phyloP scores from a whole-genome alignment of 2,888 invertebrate species.

The Cheiracanthium punctorium region DNA sequence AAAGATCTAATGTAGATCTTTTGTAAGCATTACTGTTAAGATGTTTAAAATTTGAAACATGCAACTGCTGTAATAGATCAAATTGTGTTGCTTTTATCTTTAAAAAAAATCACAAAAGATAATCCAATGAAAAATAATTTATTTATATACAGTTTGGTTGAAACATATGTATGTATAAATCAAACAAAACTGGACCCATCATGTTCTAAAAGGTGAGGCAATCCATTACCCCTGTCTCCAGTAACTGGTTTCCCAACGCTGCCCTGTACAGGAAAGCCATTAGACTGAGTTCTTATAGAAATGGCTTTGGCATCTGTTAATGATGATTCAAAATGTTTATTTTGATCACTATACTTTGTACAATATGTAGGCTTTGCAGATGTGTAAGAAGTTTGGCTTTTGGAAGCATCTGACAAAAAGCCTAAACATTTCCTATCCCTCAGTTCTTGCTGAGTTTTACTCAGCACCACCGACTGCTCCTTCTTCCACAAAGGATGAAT shows the following conservation, averaged over 20 bases:
- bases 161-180: neutral
- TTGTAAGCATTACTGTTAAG: no score
- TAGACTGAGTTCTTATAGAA: constrained; percentile 26
- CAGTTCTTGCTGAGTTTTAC: constrained; percentile 5
- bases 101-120: no score
- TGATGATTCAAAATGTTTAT: constrained; percentile 8
- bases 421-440: constrained; percentile 25
- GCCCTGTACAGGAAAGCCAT: constrained; percentile 32
- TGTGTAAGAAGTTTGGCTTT: constrained; percentile 21
- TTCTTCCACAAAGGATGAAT: constrained; percentile 37
- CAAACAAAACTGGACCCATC: constrained; percentile 69
- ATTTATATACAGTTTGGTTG: neutral
- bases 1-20: no score
- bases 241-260: neutral
- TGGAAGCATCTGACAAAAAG: constrained; percentile 28
- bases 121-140: constrained; percentile 16
- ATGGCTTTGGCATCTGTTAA: constrained; percentile 22
- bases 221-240: constrained; percentile 4
- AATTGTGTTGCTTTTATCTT: no score
- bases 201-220: constrained; percentile 27
- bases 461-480: neutral
- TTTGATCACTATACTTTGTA: constrained; percentile 53
- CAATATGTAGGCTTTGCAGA: constrained; percentile 17
- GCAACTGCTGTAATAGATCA: no score
- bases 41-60: no score